Conservation (phyloP, 2,888 invertebrate genomes). For the Amorpha juglandis region DNA sequence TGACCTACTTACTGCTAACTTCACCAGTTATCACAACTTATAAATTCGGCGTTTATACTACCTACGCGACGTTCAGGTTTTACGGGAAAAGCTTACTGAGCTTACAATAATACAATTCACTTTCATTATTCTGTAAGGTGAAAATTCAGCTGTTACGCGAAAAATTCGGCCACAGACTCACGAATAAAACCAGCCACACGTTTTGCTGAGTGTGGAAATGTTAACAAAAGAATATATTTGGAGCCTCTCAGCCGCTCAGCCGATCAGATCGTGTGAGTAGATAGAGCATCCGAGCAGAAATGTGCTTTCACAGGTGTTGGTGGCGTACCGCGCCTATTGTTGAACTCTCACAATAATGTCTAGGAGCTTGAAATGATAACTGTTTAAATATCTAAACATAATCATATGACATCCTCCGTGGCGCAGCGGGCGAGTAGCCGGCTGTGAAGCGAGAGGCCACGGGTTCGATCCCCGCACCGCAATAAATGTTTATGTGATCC, state of each 20-base stretch:
- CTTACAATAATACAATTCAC: conserved; percentile 6
- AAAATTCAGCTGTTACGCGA: conserved; percentile 7
- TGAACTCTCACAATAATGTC: too few species aligned
- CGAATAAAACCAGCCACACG: background rate
- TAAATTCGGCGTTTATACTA: background rate
- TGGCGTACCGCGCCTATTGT: too few species aligned
- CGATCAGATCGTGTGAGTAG: background rate
- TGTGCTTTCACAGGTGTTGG: background rate
- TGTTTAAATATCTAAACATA: too few species aligned
- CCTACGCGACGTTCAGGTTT: background rate
- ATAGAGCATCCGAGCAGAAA: background rate
- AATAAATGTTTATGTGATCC: too few species aligned
- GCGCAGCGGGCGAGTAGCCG: too few species aligned
- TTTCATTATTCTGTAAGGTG: conserved; percentile 1
- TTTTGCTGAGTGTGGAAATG: conserved; percentile 3
- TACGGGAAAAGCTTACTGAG: background rate
- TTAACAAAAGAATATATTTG: conserved; percentile 16
- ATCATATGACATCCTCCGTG: too few species aligned
- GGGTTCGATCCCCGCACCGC: too few species aligned
- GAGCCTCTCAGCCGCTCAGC: background rate
- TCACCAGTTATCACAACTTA: background rate
- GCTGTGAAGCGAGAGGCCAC: too few species aligned
- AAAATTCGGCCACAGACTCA: background rate
- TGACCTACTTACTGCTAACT: too few species aligned
- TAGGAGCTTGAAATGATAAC: too few species aligned